A percentile compares a stretch with the other conserved stretches of the same genome.
Conservation (phyloP, 2,888 invertebrate species). For the Xanthostigma xanthostigma region DNA sequence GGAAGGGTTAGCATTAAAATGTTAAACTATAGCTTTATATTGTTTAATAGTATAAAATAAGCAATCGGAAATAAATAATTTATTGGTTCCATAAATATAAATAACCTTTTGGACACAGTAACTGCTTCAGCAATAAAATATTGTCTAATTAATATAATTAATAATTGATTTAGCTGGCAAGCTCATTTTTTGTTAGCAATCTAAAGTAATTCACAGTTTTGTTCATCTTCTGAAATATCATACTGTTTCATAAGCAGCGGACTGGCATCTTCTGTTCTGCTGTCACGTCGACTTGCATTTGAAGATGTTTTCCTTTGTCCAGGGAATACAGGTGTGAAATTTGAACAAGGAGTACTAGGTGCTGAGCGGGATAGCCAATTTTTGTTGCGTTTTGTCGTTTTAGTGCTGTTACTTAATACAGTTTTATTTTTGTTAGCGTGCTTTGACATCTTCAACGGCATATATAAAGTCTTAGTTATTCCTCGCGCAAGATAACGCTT, state of each 20-base stretch:
- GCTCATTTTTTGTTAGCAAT: too few relatives aligned
- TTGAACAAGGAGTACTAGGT: conserved; percentile 61
- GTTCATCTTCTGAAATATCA: conserved; percentile 27
- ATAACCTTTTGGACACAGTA: too few relatives aligned
- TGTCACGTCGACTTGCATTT: conserved; percentile 33
- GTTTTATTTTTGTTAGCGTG: conserved; percentile 16
- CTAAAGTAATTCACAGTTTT: conserved; percentile 5
- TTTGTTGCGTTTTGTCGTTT: conserved; percentile 23
- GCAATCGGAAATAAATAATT: too few relatives aligned
- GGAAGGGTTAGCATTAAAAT: too few relatives aligned
- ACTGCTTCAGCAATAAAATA: too few relatives aligned
- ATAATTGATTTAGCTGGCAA: too few relatives aligned
- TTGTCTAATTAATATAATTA: too few relatives aligned
- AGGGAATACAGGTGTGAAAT: conserved; percentile 49
- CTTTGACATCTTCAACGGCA: conserved; percentile 37
- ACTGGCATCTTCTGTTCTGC: conserved; percentile 43
- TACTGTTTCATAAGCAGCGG: conserved; percentile 43
- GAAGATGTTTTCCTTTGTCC: conserved; percentile 33
- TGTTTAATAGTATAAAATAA: too few relatives aligned
- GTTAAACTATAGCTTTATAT: too few relatives aligned
- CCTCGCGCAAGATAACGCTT: conserved; percentile 33
- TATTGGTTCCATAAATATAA: too few relatives aligned
- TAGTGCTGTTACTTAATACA: conserved; percentile 7
- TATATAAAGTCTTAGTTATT: conserved; percentile 53
- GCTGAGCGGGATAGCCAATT: conserved; percentile 58